Evolutionary conservation across 37 sponge, comb jelly and placozoan genomes (phyloP), one percentile per base, ranked within the genome.

Genomic region (Geodia barretti): DNA sequence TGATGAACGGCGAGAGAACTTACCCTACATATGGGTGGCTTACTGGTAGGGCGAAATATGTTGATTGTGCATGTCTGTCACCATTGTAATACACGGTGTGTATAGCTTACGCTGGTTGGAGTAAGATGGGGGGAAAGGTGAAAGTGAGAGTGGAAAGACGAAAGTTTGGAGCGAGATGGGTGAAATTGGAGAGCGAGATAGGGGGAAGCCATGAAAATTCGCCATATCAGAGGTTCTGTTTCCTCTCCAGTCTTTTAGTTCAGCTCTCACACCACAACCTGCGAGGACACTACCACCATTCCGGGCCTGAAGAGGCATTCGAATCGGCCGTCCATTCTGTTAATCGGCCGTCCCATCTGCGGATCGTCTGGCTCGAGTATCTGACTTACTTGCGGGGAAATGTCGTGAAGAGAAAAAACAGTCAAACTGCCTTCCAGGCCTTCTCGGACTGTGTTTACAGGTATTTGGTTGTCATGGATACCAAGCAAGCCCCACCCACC

Each of bases 11-110:
- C 34, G 61, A 11, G 30, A 81, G 26, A 20, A 67, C 21, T 63
- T 80, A 5, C 32, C 47, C 32, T 62, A 64, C 23, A 43, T 87
- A 35, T 87, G 87, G 87, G 24, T 81, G 38, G 70, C 75, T 38
- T 87, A 87, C 70, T 81, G 81, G 87, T 87, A 60, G 35, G 73
- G 31, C n/a, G n/a, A n/a, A n/a, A n/a, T n/a, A n/a, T n/a, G n/a
- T n/a, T n/a, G n/a, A n/a, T n/a, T n/a, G n/a, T n/a, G n/a, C 5
- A 30, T 79, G 43, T 17, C 38, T 0, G 20, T 17, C 47, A 33
- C 14, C 11, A 11, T 36, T 20, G 30, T 77, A 4, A 60, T 77
- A 63, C n/a, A n/a, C n/a, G n/a, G n/a, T n/a, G n/a, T n/a, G n/a
- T n/a, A n/a, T n/a, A n/a, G n/a, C n/a, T n/a, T n/a, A n/a, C n/a